Percentiles rank a stretch among this genome's conserved stretches.
These are phyloP conservation scores for Rhinoraja longicauda DNA, from an alignment of 2,797 vertebrate genomes.

Conservation along the genomic window DNA sequence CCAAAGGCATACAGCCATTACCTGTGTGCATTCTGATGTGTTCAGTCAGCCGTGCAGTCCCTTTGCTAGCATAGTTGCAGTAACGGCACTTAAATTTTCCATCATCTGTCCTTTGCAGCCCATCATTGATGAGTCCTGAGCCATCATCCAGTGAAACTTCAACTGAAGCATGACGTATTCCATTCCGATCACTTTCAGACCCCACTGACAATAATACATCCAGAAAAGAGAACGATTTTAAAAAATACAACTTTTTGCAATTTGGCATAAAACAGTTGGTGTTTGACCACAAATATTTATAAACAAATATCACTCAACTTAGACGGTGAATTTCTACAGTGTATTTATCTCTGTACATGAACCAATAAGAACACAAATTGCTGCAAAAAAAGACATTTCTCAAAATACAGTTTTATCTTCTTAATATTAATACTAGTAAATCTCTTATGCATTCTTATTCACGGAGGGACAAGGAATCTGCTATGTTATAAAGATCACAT, in stretches of 20 bases:
- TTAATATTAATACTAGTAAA: neutral
- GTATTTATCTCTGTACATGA: neutral
- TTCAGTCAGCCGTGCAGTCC: slow-evolving; percentile 90
- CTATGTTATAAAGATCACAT: neutral
- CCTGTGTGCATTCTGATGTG: slow-evolving; percentile 97
- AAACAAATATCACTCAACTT: neutral
- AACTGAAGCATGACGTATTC: slow-evolving; percentile 86
- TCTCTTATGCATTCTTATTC: neutral
- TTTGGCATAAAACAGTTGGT: neutral
- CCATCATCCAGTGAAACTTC: slow-evolving; percentile 93
- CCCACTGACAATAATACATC: slow-evolving; percentile 58
- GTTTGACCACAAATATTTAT: neutral
- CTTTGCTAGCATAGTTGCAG: slow-evolving; percentile 96
- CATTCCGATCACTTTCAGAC: slow-evolving; percentile 89
- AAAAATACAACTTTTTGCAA: neutral
- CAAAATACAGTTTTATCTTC: neutral
- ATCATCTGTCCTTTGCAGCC: slow-evolving; percentile 96
- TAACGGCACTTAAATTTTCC: slow-evolving; percentile 96
- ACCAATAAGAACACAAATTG: neutral
- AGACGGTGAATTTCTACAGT: neutral
- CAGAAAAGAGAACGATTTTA: neutral
- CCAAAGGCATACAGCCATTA: slow-evolving; percentile 46
- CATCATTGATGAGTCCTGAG: slow-evolving; percentile 91
- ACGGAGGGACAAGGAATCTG: neutral
- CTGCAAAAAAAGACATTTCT: neutral